These are phyloP conservation scores for Corythaixoides concolor DNA, from an alignment of 2,113 vertebrate genomes.

Conservation along the genomic window DNA sequence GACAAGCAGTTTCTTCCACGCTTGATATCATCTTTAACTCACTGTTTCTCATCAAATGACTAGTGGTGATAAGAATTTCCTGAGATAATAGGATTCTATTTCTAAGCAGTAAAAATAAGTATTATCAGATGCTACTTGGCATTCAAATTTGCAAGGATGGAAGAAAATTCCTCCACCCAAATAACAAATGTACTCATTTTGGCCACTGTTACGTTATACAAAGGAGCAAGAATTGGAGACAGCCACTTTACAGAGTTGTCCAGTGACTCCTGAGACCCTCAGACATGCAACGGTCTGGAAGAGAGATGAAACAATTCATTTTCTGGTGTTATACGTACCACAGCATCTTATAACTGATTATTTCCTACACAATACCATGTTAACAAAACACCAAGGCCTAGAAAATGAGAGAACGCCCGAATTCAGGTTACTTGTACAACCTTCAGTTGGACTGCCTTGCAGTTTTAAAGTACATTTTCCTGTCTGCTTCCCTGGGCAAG, in stretches of 20 bases:
- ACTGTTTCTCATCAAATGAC: slow-evolving; percentile 60
- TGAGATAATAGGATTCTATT: slow-evolving; percentile 48
- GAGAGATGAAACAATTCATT: not conserved
- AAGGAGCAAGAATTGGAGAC: not conserved
- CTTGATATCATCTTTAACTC: slow-evolving; percentile 58
- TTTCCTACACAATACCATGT: not conserved
- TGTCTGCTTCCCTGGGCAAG: not conserved
- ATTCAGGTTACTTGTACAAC: not conserved
- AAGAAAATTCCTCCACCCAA: slow-evolving; percentile 45
- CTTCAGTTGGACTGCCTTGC: not conserved
- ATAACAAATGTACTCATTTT: not conserved
- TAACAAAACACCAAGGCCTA: not conserved
- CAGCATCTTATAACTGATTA: not conserved
- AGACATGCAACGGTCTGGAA: not conserved
- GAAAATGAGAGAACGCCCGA: not conserved
- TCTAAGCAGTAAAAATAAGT: slow-evolving; percentile 42
- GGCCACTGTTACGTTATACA: not conserved
- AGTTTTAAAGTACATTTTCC: not conserved
- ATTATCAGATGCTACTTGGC: slow-evolving; percentile 51
- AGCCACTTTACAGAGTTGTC: not conserved
- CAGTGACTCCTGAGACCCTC: not conserved
- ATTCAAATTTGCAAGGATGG: slow-evolving; percentile 48
- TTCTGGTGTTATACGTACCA: not conserved
- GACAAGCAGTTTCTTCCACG: slow-evolving; percentile 22
- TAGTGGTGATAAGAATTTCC: slow-evolving; percentile 55